These are phyloP conservation scores for Orgyia antiqua DNA, from an alignment of 2,888 invertebrate genomes.

Conservation along the genomic window DNA sequence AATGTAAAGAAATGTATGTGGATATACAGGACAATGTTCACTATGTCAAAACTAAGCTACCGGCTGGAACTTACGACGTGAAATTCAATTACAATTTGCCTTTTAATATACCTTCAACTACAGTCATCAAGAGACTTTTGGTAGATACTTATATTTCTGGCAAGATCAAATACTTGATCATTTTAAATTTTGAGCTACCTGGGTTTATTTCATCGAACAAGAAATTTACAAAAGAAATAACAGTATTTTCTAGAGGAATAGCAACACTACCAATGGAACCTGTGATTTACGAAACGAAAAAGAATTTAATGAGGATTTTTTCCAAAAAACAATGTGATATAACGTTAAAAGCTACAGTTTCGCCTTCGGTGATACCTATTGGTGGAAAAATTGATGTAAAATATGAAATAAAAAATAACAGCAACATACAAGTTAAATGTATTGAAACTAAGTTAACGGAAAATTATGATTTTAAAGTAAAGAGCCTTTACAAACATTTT, in stretches of 20 bases:
- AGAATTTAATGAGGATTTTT: slow-evolving; percentile 29
- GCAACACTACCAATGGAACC: slow-evolving; percentile 28
- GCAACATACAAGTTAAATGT: slow-evolving; percentile 24
- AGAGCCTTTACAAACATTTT: slow-evolving; percentile 7
- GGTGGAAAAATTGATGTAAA: slow-evolving; percentile 28
- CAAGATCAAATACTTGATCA: slow-evolving; percentile 32
- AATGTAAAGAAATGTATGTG: neutral
- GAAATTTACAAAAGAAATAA: slow-evolving; percentile 32
- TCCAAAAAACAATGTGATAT: slow-evolving; percentile 26
- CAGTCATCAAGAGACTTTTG: slow-evolving; percentile 14
- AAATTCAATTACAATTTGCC: slow-evolving; percentile 33
- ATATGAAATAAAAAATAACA: slow-evolving; percentile 33
- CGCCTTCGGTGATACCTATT: slow-evolving; percentile 25
- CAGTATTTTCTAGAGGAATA: slow-evolving; percentile 26
- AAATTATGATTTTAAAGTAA: slow-evolving; percentile 21
- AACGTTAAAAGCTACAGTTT: slow-evolving; percentile 29
- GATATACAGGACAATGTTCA: slow-evolving; percentile 2
- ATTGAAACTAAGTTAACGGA: slow-evolving; percentile 31
- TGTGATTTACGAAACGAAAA: slow-evolving; percentile 28
- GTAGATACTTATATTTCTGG: slow-evolving; percentile 18
- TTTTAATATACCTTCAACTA: slow-evolving; percentile 27
- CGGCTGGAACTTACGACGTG: slow-evolving; percentile 25
- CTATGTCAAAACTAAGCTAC: neutral
- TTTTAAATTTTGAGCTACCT: slow-evolving; percentile 34
- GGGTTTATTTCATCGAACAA: slow-evolving; percentile 31